Conservation (phyloP, 2,797 vertebrate species). For the Diplodus sargus region DNA sequence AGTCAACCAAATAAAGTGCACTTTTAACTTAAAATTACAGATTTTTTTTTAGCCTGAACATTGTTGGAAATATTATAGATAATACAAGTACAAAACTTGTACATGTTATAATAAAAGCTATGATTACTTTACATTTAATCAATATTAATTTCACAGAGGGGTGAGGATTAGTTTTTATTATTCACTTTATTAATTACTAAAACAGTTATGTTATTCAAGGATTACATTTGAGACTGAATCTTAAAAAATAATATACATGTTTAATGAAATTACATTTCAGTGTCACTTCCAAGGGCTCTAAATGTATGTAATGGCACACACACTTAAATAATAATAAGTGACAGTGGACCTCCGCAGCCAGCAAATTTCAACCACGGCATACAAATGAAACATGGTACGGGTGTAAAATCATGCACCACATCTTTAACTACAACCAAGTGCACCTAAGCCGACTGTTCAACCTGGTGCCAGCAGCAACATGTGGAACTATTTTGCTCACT, state of each 20-base stretch:
- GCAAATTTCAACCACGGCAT: slow-evolving; percentile 44
- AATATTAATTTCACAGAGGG: background rate
- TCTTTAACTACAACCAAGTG: slow-evolving; percentile 31
- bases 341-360: slow-evolving; percentile 34
- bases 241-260: background rate
- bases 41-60: no score
- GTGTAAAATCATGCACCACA: slow-evolving; percentile 23
- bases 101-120: no score
- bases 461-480: slow-evolving; percentile 17
- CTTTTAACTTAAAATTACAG: no score
- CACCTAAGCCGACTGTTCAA: slow-evolving; percentile 9
- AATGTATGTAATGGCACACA: background rate
- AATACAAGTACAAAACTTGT: no score
- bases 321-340: background rate
- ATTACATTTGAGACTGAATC: background rate
- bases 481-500: slow-evolving; percentile 23
- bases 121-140: background rate
- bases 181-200: background rate
- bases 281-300: background rate
- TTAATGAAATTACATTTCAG: background rate
- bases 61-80: no score
- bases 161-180: background rate
- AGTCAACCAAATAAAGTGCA: no score
- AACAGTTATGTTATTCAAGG: background rate
- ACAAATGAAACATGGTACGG: slow-evolving; percentile 31